Percentiles rank a stretch among this genome's conserved stretches.
phyloP scores from a whole-genome alignment of 1,140 invertebrate species.

The Coptotermes formosanus region DNA sequence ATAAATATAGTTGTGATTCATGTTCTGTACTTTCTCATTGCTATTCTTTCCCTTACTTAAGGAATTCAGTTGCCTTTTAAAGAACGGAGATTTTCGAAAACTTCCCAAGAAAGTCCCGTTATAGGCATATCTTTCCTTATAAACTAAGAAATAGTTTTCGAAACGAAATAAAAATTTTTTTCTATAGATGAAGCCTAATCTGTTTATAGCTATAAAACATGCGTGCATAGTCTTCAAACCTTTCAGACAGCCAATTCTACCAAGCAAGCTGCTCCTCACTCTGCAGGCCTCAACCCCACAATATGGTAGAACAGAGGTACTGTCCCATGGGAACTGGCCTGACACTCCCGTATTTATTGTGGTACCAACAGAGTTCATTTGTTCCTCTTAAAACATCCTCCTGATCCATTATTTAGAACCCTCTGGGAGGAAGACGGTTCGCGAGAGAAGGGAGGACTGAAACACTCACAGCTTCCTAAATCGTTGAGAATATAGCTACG shows the following conservation, averaged over 20 bases:
- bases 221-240: background rate
- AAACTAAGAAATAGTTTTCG: no score
- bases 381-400: conserved; percentile 15
- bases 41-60: no score
- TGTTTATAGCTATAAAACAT: no score
- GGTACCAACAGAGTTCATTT: conserved; percentile 15
- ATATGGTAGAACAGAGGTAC: background rate
- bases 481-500: background rate
- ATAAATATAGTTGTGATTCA: no score
- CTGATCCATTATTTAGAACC: conserved; percentile 12
- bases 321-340: background rate
- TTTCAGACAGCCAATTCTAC: background rate
- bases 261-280: background rate
- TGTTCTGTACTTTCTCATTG: no score
- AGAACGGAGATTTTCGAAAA: no score
- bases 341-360: conserved; percentile 18
- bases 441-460: background rate
- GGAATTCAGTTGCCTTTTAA: no score
- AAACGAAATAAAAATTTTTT: no score
- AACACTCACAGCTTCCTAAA: background rate
- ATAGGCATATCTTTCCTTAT: no score
- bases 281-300: background rate
- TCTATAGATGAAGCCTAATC: no score
- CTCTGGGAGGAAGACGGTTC: background rate
- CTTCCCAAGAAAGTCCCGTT: no score